Conservation (phyloP, 2,113 vertebrate species). For the Jacana jacana region DNA sequence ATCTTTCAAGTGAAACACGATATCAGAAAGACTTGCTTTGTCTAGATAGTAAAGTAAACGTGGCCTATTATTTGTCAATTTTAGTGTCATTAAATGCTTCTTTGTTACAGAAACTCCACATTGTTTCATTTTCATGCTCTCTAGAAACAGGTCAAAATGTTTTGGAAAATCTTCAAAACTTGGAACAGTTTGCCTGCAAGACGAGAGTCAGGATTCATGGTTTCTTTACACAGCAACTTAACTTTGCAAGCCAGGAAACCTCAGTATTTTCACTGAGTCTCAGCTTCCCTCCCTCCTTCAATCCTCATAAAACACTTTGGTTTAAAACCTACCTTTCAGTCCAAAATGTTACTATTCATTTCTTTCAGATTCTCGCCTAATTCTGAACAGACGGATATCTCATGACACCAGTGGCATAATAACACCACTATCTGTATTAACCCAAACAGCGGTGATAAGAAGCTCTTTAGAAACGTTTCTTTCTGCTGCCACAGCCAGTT, state of each 20-base stretch:
- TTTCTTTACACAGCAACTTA: not conserved
- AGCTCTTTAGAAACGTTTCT: not conserved
- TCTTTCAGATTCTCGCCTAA: not conserved
- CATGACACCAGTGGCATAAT: too few species aligned
- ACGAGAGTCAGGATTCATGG: not conserved
- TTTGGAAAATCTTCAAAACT: slow-evolving; percentile 24
- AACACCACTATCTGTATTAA: not conserved
- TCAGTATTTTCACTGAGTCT: not conserved
- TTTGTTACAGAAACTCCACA: not conserved
- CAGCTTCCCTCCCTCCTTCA: not conserved
- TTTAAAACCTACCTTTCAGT: not conserved
- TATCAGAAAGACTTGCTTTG: slow-evolving; percentile 67
- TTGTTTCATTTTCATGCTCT: slow-evolving; percentile 11
- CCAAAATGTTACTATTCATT: not conserved
- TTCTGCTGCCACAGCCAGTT: not conserved
- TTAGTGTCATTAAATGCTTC: slow-evolving; percentile 49
- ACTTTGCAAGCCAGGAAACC: not conserved
- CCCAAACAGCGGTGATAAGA: not conserved
- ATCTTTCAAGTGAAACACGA: slow-evolving; percentile 69
- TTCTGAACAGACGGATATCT: not conserved
- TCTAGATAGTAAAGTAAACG: slow-evolving; percentile 60
- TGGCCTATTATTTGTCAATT: slow-evolving; percentile 66
- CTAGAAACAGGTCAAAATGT: slow-evolving; percentile 7
- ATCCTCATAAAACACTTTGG: not conserved
- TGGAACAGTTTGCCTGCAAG: not conserved